Evolutionary conservation across 2,888 invertebrate genomes (phyloP).

Genomic region (Aphidius colemani): DNA sequence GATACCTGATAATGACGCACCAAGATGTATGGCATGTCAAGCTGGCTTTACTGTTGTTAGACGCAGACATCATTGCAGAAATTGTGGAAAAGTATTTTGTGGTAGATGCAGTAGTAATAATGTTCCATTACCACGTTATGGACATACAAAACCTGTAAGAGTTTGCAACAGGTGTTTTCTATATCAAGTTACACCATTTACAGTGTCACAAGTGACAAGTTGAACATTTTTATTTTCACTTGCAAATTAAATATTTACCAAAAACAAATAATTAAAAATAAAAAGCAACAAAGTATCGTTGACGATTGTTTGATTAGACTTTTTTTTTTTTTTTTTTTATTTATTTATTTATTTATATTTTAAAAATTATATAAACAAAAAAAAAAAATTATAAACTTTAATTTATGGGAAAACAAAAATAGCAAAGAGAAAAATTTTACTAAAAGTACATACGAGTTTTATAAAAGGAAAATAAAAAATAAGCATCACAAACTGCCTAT

Average conservation of each 20-base stretch:
- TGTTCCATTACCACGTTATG: slow-evolving; percentile 90
- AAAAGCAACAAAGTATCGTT: no score
- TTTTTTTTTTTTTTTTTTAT: no score
- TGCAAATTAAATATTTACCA: no score
- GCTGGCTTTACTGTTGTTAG: slow-evolving; percentile 93
- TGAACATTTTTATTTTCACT: slow-evolving; percentile 43
- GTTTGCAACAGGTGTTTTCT: slow-evolving; percentile 90
- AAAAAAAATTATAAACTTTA: no score
- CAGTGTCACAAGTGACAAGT: slow-evolving; percentile 56
- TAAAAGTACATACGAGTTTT: no score
- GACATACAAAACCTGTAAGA: slow-evolving; percentile 89
- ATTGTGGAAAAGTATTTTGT: slow-evolving; percentile 97
- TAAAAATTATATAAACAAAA: no score
- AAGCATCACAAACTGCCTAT: slow-evolving; percentile 18
- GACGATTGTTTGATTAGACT: no score
- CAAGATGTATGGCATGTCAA: slow-evolving; percentile 91
- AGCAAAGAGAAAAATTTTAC: no score
- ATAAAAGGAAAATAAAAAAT: no score
- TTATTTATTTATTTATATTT: no score
- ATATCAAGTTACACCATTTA: slow-evolving; percentile 72
- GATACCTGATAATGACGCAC: slow-evolving; percentile 93
- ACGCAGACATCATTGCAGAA: slow-evolving; percentile 94
- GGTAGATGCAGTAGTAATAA: slow-evolving; percentile 91
- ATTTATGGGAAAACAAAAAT: no score
- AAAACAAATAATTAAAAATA: no score